Evolutionary conservation across 2,888 invertebrate species (phyloP).

Genomic region (Latheticus oryzae): DNA sequence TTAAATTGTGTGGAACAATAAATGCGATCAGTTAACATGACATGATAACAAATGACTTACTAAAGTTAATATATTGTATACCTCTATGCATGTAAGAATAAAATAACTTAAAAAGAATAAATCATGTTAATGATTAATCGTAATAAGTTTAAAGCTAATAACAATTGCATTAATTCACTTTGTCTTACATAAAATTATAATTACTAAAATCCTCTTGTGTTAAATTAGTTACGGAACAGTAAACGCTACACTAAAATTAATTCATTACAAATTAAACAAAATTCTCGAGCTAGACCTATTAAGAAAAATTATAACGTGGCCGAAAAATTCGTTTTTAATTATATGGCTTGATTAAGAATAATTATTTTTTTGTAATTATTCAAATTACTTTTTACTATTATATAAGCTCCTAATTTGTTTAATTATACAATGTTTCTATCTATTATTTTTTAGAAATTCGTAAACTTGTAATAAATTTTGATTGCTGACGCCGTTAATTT

Average conservation of each 20-base stretch:
- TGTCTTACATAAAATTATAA: conserved; percentile 43
- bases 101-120: conserved; percentile 24
- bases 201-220: conserved; percentile 35
- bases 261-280: conserved; percentile 40
- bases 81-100: conserved; percentile 8
- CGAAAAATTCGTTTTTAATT: conserved; percentile 35
- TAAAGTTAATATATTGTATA: no score
- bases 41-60: conserved; percentile 21
- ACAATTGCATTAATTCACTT: conserved; percentile 41
- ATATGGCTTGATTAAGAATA: conserved; percentile 23
- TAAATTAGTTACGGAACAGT: conserved; percentile 34
- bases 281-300: conserved; percentile 26
- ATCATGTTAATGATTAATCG: conserved; percentile 23
- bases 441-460: conserved; percentile 33
- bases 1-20: no score
- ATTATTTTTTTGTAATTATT: conserved; percentile 34
- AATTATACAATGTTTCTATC: conserved; percentile 21
- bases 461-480: conserved; percentile 19
- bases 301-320: conserved; percentile 38
- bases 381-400: conserved; percentile 28
- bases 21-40: conserved; percentile 14
- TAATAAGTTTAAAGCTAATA: conserved; percentile 35
- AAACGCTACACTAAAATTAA: conserved; percentile 28
- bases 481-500: conserved; percentile 32
- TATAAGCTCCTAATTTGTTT: conserved; percentile 37